These are phyloP conservation scores for Myoxocephalus aenaeus DNA, from an alignment of 2,797 vertebrate genomes.

Conservation along the genomic window DNA sequence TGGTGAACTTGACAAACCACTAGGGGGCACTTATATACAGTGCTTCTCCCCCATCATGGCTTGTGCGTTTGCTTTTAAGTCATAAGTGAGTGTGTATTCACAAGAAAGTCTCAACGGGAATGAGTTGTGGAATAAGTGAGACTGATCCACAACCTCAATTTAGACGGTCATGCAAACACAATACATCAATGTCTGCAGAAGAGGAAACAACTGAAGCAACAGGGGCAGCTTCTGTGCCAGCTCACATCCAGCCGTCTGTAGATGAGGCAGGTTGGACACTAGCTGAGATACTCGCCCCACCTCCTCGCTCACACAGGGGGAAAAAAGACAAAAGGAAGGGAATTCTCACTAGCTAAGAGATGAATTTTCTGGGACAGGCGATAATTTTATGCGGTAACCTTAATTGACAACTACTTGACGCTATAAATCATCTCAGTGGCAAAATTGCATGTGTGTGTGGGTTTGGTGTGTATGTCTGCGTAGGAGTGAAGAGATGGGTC, in stretches of 20 bases:
- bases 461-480: slow-evolving; percentile 16
- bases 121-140: slow-evolving; percentile 8
- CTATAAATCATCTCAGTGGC: slow-evolving; percentile 83
- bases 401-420: slow-evolving; percentile 87
- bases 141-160: slow-evolving; percentile 34
- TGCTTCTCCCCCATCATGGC: slow-evolving; percentile 24
- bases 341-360: slow-evolving; percentile 72
- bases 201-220: slow-evolving; percentile 40
- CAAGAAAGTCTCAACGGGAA: slow-evolving; percentile 36
- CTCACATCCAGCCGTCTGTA: slow-evolving; percentile 42
- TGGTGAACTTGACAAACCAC: slow-evolving; percentile 68
- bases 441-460: slow-evolving; percentile 44
- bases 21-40: slow-evolving; percentile 82
- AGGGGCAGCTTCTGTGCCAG: slow-evolving; percentile 33
- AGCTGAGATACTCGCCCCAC: slow-evolving; percentile 26
- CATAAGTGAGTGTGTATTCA: slow-evolving; percentile 41
- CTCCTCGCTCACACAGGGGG: slow-evolving; percentile 13
- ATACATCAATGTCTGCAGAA: slow-evolving; percentile 43
- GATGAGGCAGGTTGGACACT: slow-evolving; percentile 41
- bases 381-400: slow-evolving; percentile 87
- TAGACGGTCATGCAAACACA: slow-evolving; percentile 24
- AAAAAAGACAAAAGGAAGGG: slow-evolving; percentile 36
- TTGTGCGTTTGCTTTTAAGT: slow-evolving; percentile 36
- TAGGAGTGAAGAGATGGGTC: slow-evolving; percentile 40
- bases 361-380: slow-evolving; percentile 82